Conservation (phyloP, 2,888 invertebrate species). For the Andrena marginata region DNA sequence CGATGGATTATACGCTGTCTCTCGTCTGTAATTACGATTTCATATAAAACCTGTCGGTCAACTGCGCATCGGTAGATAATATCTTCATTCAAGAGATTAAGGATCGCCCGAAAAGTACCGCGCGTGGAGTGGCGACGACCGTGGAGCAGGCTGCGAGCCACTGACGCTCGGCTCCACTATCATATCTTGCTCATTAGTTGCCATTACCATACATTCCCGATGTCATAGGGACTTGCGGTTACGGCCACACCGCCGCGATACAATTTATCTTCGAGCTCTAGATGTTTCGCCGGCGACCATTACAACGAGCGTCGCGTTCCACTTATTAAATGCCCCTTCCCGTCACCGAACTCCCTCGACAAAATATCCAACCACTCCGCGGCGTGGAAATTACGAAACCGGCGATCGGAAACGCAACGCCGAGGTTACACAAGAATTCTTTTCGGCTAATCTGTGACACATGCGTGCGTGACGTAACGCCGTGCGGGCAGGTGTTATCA, state of each 20-base stretch:
- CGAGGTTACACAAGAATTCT: slow-evolving; percentile 41
- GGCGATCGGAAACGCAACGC: neutral
- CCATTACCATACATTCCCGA: slow-evolving; percentile 53
- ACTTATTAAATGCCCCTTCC: slow-evolving; percentile 1
- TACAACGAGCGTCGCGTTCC: neutral
- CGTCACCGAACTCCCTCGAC: neutral
- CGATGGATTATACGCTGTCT: slow-evolving; percentile 3
- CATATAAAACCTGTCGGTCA: neutral
- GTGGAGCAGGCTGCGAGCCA: slow-evolving; percentile 13
- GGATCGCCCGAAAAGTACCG: neutral
- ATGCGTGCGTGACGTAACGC: slow-evolving; percentile 38
- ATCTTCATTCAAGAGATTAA: slow-evolving; percentile 1
- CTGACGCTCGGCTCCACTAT: slow-evolving; percentile 56
- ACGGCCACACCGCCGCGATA: slow-evolving; percentile 55
- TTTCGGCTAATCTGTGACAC: slow-evolving; percentile 54
- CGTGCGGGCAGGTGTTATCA: slow-evolving; percentile 32
- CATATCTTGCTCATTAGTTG: slow-evolving; percentile 68
- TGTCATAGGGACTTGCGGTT: slow-evolving; percentile 62
- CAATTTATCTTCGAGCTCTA: slow-evolving; percentile 60
- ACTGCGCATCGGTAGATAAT: slow-evolving; percentile 29
- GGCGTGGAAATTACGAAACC: neutral
- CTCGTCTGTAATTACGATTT: slow-evolving; percentile 19
- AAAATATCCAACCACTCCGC: neutral
- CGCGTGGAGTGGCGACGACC: neutral
- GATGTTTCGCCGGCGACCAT: slow-evolving; percentile 39